Evolutionary conservation across 30 jellyfish, hydroid and myxozoan genomes (phyloP).

Genomic region (Aurelia aurita): DNA sequence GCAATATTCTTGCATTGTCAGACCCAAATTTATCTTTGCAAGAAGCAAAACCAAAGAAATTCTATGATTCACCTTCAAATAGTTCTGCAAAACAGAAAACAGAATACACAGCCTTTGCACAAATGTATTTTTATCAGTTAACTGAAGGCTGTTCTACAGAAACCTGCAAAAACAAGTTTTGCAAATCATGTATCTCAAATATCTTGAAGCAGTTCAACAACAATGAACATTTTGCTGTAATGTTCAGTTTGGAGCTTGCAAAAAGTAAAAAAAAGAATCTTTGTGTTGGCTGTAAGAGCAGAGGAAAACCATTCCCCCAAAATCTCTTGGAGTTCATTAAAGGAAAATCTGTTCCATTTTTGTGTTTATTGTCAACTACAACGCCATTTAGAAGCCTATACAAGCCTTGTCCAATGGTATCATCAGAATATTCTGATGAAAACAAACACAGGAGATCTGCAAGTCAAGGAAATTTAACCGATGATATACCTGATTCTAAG

Average conservation of each 20-base stretch:
- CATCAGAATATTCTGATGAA: slow-evolving; percentile 56
- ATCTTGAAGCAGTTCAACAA: slow-evolving; percentile 11
- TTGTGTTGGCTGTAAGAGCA: slow-evolving; percentile 37
- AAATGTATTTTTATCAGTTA: slow-evolving; percentile 85
- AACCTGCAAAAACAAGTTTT: slow-evolving; percentile 68
- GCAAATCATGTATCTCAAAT: slow-evolving; percentile 62
- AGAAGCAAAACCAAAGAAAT: slow-evolving; percentile 83
- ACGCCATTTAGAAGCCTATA: slow-evolving; percentile 83
- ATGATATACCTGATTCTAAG: not conserved
- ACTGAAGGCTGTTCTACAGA: slow-evolving; percentile 83
- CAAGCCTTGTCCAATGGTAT: slow-evolving; percentile 77
- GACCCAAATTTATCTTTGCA: slow-evolving; percentile 88
- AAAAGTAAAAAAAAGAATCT: slow-evolving; percentile 46
- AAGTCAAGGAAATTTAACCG: slow-evolving; percentile 21
- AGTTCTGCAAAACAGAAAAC: slow-evolving; percentile 83
- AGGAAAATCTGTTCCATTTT: slow-evolving; percentile 49
- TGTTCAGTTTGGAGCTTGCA: slow-evolving; percentile 83
- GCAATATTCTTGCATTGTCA: slow-evolving; percentile 85
- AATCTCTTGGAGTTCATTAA: not conserved
- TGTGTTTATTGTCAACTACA: slow-evolving; percentile 54
- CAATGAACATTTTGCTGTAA: slow-evolving; percentile 51
- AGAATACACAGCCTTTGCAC: slow-evolving; percentile 83
- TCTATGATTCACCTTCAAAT: slow-evolving; percentile 71
- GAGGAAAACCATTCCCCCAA: slow-evolving; percentile 54
- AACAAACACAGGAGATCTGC: not conserved